Evolutionary conservation across 2,797 vertebrate species (phyloP).

Genomic region (Mycteria americana): DNA sequence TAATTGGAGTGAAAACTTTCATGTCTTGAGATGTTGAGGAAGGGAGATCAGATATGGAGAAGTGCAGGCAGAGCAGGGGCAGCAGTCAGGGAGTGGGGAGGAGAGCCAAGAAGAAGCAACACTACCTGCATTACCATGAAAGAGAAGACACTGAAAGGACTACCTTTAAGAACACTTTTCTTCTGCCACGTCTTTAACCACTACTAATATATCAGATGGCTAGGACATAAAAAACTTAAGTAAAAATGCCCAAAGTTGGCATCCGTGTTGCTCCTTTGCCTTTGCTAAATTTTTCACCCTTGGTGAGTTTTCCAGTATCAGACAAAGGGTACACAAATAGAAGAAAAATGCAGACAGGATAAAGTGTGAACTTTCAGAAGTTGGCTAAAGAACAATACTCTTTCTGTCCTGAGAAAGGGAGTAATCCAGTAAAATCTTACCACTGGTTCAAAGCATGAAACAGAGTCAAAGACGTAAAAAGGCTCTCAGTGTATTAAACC

Average conservation of each 20-base stretch:
- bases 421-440: conserved; percentile 44
- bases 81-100: not conserved
- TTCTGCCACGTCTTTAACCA: not conserved
- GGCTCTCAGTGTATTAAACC: conserved; percentile 36
- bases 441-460: not conserved
- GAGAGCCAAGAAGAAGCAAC: not conserved
- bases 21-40: not conserved
- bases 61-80: not conserved
- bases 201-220: not conserved
- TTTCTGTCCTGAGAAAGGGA: conserved; percentile 35
- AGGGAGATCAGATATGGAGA: not conserved
- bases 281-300: not conserved
- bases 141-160: not conserved
- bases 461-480: conserved; percentile 2
- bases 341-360: conserved; percentile 17
- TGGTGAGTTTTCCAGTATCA: not conserved
- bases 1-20: not conserved
- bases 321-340: not conserved
- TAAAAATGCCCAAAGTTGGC: not conserved
- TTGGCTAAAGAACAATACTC: conserved; percentile 10
- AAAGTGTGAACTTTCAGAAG: conserved; percentile 8
- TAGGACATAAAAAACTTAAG: not conserved
- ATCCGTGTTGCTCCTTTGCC: not conserved
- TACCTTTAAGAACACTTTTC: not conserved
- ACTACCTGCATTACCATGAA: not conserved